Percentiles rank a stretch among this genome's conserved stretches.
These are phyloP conservation scores for Aelia acuminata DNA, from an alignment of 2,888 invertebrate species.

Conservation along the genomic window DNA sequence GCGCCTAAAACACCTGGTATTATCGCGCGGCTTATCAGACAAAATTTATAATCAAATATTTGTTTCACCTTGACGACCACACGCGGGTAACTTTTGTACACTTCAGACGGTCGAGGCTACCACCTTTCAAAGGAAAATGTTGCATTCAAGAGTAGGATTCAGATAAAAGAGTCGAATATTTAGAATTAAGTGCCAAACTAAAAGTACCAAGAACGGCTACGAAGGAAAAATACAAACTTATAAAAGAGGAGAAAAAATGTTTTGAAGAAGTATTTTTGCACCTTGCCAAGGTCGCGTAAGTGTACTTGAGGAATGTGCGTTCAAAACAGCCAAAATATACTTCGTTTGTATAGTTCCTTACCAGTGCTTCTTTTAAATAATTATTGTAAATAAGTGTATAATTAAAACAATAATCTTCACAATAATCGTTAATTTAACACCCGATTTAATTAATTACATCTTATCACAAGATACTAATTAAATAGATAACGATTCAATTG, in stretches of 20 bases:
- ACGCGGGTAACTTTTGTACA: slow-evolving; percentile 5
- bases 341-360: neutral
- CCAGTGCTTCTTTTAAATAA: no score
- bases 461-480: neutral
- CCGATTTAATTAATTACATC: neutral
- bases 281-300: neutral
- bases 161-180: neutral
- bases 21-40: slow-evolving; percentile 20
- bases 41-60: slow-evolving; percentile 24
- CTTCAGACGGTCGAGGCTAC: neutral
- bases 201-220: neutral
- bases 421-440: neutral
- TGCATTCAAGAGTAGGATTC: neutral
- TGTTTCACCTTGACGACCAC: slow-evolving; percentile 7
- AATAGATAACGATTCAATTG: neutral
- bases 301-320: slow-evolving; percentile 3
- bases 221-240: neutral
- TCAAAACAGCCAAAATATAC: neutral
- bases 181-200: neutral
- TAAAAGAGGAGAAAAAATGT: neutral
- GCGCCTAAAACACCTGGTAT: neutral
- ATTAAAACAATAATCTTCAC: neutral
- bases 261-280: neutral
- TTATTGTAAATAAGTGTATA: no score
- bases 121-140: neutral